These are phyloP conservation scores for Channa striata DNA, from an alignment of 2,797 vertebrate genomes.

Conservation along the genomic window DNA sequence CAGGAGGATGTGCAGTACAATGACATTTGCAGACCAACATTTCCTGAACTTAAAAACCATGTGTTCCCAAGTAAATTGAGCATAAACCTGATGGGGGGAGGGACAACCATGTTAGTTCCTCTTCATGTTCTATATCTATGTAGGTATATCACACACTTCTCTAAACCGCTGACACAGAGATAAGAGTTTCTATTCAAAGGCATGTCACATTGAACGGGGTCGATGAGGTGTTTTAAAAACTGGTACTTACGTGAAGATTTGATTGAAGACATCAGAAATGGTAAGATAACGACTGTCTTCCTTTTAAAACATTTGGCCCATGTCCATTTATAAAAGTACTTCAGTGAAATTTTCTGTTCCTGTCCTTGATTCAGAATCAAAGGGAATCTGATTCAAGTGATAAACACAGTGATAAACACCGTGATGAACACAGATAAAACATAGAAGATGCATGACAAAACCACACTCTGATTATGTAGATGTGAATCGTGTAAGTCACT, in stretches of 20 bases:
- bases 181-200: slow-evolving; percentile 10
- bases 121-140: slow-evolving; percentile 42
- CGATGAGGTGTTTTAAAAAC: neutral
- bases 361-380: slow-evolving; percentile 8
- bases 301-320: neutral
- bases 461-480: neutral
- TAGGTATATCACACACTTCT: slow-evolving; percentile 47
- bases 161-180: neutral
- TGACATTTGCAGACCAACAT: slow-evolving; percentile 26
- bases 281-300: slow-evolving; percentile 42
- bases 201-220: neutral
- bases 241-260: slow-evolving; percentile 18
- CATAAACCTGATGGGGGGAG: slow-evolving; percentile 41
- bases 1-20: slow-evolving; percentile 10
- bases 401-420: slow-evolving; percentile 5
- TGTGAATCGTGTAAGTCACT: slow-evolving; percentile 12
- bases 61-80: slow-evolving; percentile 11
- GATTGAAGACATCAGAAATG: slow-evolving; percentile 25
- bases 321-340: neutral
- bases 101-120: slow-evolving; percentile 57
- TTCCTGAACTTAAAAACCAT: neutral
- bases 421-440: no score
- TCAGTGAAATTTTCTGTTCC: neutral
- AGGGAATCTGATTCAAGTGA: no score
- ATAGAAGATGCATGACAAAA: neutral